A percentile compares a stretch with the other conserved stretches of the same genome.
Conservation (phyloP, 2,797 vertebrate species). For the Pterois miles region DNA sequence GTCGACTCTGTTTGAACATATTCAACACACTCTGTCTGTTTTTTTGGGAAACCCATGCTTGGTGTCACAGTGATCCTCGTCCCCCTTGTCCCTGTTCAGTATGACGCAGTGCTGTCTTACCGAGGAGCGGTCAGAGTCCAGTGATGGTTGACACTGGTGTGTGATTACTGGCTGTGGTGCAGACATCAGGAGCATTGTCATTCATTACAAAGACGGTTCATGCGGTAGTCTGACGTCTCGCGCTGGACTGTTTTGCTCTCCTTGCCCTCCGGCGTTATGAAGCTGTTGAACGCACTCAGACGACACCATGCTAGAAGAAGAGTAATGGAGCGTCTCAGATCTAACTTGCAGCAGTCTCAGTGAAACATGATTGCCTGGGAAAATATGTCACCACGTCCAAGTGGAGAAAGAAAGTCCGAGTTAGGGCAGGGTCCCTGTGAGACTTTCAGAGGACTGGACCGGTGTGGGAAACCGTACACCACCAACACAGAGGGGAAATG, state of each 20-base stretch:
- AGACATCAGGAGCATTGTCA: background rate
- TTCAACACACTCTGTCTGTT: background rate
- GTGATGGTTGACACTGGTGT: background rate
- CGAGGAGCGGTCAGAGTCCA: background rate
- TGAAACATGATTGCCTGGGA: background rate
- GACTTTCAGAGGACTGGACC: background rate
- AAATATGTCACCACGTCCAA: background rate
- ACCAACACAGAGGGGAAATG: background rate
- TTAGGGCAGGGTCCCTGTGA: background rate
- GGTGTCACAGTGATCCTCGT: background rate
- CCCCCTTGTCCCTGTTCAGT: background rate
- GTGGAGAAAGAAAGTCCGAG: background rate
- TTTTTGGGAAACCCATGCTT: background rate
- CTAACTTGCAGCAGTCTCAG: background rate
- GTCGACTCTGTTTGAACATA: background rate
- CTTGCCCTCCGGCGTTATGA: background rate
- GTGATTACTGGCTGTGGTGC: background rate
- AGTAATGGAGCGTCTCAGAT: slow-evolving; percentile 17
- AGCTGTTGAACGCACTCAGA: background rate
- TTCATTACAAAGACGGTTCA: background rate
- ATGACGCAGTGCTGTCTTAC: background rate
- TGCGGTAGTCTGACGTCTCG: background rate
- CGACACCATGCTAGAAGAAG: background rate
- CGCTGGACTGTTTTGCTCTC: background rate
- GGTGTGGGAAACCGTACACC: background rate